These are phyloP conservation scores for Elymnias hypermnestra DNA, from an alignment of 1,140 invertebrate species.

Conservation along the genomic window DNA sequence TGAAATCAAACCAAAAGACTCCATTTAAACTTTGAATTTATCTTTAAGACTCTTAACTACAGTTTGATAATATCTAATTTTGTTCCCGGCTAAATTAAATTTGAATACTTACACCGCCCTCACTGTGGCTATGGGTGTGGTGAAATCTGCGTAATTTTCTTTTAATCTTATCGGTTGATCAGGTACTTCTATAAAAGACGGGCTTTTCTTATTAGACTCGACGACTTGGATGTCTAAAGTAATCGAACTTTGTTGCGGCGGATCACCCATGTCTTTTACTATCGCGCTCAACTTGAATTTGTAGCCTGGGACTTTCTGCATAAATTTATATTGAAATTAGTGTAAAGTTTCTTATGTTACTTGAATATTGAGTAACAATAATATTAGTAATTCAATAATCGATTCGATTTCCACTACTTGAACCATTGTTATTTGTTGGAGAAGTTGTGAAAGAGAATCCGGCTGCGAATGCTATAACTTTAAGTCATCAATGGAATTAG, in stretches of 20 bases:
- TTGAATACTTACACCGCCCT: constrained; percentile 80
- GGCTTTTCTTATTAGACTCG: constrained; percentile 91
- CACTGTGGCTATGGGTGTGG: constrained; percentile 80
- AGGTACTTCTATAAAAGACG: constrained; percentile 80
- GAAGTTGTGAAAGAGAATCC: no score
- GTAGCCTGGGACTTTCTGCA: constrained; percentile 80
- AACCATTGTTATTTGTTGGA: no score
- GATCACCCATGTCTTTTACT: constrained; percentile 85
- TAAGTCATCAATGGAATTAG: no score
- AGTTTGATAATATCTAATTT: constrained; percentile 21
- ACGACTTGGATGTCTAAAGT: constrained; percentile 89
- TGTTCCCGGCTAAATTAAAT: constrained; percentile 25
- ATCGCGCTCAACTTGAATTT: constrained; percentile 84
- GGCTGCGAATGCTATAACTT: no score
- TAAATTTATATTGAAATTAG: constrained; percentile 26
- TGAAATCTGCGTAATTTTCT: constrained; percentile 85
- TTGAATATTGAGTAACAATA: no score
- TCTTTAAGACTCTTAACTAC: constrained; percentile 7
- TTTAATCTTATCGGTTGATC: constrained; percentile 79
- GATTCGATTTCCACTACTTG: no score
- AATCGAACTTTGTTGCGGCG: constrained; percentile 79
- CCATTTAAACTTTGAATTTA: not conserved
- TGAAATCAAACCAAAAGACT: constrained; percentile 6
- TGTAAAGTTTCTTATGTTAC: constrained; percentile 1
- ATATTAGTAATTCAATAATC: no score